Evolutionary conservation across 1,140 invertebrate genomes (phyloP), one percentile per base, ranked within the genome.

Genomic region (Dysdera silvatica): DNA sequence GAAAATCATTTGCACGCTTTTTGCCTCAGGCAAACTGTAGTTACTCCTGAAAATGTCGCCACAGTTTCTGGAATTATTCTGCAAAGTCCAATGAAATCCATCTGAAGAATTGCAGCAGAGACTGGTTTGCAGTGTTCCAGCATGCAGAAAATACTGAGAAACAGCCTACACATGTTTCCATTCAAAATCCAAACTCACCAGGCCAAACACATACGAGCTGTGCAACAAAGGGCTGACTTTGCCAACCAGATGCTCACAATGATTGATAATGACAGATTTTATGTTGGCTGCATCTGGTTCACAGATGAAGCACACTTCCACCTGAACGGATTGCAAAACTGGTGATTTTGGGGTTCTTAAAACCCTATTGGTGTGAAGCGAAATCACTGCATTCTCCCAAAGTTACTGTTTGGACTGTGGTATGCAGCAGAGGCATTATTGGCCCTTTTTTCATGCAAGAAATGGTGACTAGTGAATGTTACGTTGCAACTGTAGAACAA

Each of bases 291-390:
- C 24, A 33, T 63, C n/a, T 49, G 32, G 40, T 67, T 63, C 18
- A 53, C 45, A n/a, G 48, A 67, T 54, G 55, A 67, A 40, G 47
- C 48, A 18, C 45, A 63, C 26, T 67, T 63, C 28, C 29, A 20
- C 14, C 12, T 48, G 16, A 28, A 52, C n/a, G 60, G 60, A 0
- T 37, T 41, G n/a, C n/a, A n/a, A n/a, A n/a, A n/a, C 31, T 20
- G 52, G 32, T 10, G 32, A 12, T 35, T 37, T 24, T 54, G 32
- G 52, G 20, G 52, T 35, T 7, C 23, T 23, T 47, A 53, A 58
- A 40, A 5, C 48, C 54, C 6, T 4, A 55, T 37, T 33, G 16
- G 8, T 6, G 14, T 18, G 32, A 37, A 2, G 20, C 3, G 10
- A 45, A 31, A 16, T 40, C 41, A 18, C 33, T 67, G 12, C 43